Evolutionary conservation across 37 sponge, comb jelly and placozoan genomes (phyloP), one percentile per base, ranked within the genome.

Genomic region (Ianthella basta): DNA sequence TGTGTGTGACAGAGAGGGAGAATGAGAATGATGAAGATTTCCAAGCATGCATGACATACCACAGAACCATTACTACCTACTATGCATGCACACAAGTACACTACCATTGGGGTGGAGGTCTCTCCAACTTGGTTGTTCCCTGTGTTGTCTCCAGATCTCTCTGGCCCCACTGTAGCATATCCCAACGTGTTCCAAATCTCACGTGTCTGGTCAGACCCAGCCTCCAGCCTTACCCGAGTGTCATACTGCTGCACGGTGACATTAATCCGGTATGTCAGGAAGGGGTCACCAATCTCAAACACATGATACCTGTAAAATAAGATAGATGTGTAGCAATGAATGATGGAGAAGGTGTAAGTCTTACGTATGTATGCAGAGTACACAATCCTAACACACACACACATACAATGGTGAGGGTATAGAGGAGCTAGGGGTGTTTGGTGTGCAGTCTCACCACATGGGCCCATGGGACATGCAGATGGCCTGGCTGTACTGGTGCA

Each of bases 201-300:
- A 25, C 38, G 60, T 30, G 6, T 29, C 60, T 60, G 2, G 50
- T 77, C 83, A 19, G 56, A 40, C 13, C 53, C 54, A 30, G 72
- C 69, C 20, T 6, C 64, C 23, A 27, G 78, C 64, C 44, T 61
- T 21, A 27, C 37, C 21, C 60, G 29, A 29, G 85, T 86, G 54
- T 90, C 91, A 38, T 91, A 55, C 81, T 90, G 90, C 60, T 91
- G 86, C 19, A 95, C 88, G 18, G 84, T 89, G 15, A 95, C 84
- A 36, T 91, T 89, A 63, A 95, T 87, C 21, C 24, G 65, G 73
- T 89, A 95, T 0, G 86, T 80, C 15, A 89, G 41, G 80, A 69
- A 92, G 32, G 95, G 95, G 13, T 79, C 80, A 19, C 72, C 61
- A 55, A 95, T 82, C 32, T 85, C 91, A 87, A 74, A 92, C 59